Evolutionary conservation across 1,140 invertebrate genomes (phyloP), one percentile per base, ranked within the genome.

Genomic region (Cotesia chilonis): DNA sequence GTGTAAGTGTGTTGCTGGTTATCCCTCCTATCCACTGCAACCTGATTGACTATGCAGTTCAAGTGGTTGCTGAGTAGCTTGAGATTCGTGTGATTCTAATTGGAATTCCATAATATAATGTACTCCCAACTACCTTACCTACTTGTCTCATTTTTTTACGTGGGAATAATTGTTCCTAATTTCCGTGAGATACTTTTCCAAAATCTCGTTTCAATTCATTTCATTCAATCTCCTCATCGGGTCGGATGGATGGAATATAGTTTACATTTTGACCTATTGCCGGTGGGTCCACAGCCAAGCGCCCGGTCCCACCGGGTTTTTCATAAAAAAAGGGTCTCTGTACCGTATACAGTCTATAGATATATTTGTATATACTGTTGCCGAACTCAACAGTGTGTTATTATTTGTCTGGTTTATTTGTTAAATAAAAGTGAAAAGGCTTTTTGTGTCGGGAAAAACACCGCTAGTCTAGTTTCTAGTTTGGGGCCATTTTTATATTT

Each of bases 371-470:
- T 28, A 28, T 28, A 28, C 28, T 28, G 28, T 28, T 28, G 28
- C 28, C 28, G 28, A 2, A 28, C 28, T 28, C 3, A 28, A 28
- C 28, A 28, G 28, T 28, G 28, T 28, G 28, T 28, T 28, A 28
- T 28, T 28, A 28, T 28, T 28, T 28, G 28, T 28, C 28, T 28
- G 28, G 28, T 28, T 28, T 28, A 28, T 28, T 28, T 28, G 28
- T 28, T 28, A 28, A 28, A 28, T 28, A 6, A 47, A 73, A 74
- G 74, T 52, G 52, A 73, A 75, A 75, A 77, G 74, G 54, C 67
- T 77, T 75, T 77, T 76, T 77, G 75, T 77, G 76, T 77, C 72
- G 78, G 75, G 80, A 79, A 74, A 82, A 81, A 78, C 79, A 72
- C 72, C 79, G 78, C 80, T 76, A 76, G 77, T 78, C 71, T 75